Conservation (phyloP, 2,888 invertebrate genomes). For the Listrodromus nycthemerus region DNA sequence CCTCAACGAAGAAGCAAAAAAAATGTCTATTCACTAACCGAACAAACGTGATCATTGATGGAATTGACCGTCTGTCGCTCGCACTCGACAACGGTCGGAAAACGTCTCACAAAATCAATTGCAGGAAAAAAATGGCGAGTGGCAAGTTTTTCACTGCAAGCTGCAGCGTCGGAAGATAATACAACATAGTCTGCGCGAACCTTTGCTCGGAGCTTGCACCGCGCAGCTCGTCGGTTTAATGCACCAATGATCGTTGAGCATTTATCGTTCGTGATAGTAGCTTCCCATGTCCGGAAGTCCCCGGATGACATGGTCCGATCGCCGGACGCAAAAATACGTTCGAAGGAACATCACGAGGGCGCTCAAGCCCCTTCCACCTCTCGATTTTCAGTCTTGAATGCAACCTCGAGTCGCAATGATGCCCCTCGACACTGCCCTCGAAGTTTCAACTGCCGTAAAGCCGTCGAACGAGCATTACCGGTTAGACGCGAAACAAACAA, state of each 20-base stretch:
- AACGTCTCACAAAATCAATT: background rate
- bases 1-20: no score
- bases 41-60: no score
- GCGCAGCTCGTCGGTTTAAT: background rate
- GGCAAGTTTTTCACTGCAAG: background rate
- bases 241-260: background rate
- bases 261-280: background rate
- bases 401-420: background rate
- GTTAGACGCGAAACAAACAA: constrained; percentile 19
- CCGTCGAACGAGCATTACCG: constrained; percentile 9
- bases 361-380: background rate
- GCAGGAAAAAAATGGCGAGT: background rate
- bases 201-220: background rate
- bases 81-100: background rate
- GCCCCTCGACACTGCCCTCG: background rate
- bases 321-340: no score
- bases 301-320: no score
- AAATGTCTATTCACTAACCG: no score
- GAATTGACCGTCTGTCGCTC: background rate
- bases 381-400: background rate
- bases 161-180: background rate
- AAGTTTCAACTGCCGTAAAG: background rate
- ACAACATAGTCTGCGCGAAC: background rate
- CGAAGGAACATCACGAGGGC: no score
- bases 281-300: no score